Evolutionary conservation across 30 jellyfish, hydroid and myxozoan species (phyloP), one percentile per base, ranked within the genome.

Genomic region (Rhopilema esculentum): DNA sequence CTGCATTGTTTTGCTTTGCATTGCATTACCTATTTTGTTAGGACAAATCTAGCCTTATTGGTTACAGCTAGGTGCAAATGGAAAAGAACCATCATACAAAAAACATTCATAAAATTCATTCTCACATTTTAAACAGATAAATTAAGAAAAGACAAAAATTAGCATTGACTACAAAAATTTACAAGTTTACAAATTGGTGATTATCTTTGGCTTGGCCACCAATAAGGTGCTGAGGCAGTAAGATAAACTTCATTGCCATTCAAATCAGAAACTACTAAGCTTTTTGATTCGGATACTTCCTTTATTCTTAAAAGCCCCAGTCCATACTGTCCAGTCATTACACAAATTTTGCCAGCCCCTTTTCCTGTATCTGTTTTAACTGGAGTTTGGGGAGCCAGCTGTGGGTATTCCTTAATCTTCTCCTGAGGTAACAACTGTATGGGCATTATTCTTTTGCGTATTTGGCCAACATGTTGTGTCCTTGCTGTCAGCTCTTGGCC

Each of bases 401-500:
- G 53, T 12, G 93, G 92, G 27, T 52, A 89, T 26, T 48, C n/a
- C 25, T 23, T 53, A 22, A 27, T 20, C 61, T 79, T 48, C 26
- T 21, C 62, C 22, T 74, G 29, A 24, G 30, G 52, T 29, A 49
- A 31, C 67, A 94, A 77, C 65, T 68, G 79, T 33, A 96, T 26
- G 21, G 99, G 99, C 93, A 96, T 82, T 19, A 96, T 68, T 31
- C 99, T 83, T 49, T 96, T 96, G 16, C 99, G 87, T 33, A 92
- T 93, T 24, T 93, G 95, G 6, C 99, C 99, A 57, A 94, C 91
- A 49, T 88, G 96, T 68, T 96, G 97, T n/a, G 98, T 88, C 33
- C 99, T 92, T 72, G 99, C 97, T 17, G 96, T 89, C 49, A 96
- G 80, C 79, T 96, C 99, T 72, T 96, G 99, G 4, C 99, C 99